Evolutionary conservation across 2,797 vertebrate species (phyloP).

Genomic region (Oreochromis mossambicus): DNA sequence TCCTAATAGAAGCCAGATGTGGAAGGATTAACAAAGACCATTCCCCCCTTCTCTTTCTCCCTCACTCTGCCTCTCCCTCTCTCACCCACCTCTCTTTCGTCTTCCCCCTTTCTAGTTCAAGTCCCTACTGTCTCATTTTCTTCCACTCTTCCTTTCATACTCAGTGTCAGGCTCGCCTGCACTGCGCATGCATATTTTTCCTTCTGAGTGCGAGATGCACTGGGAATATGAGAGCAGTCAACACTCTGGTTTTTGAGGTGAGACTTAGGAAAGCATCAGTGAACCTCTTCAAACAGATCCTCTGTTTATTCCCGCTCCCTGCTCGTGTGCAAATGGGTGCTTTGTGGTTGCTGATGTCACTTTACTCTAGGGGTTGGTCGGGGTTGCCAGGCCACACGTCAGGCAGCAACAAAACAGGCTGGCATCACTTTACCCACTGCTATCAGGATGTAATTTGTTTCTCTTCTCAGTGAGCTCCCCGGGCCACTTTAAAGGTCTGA

Average conservation of each 20-base stretch:
- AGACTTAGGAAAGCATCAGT: constrained; percentile 35
- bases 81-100: neutral
- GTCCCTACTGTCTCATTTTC: constrained; percentile 59
- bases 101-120: neutral
- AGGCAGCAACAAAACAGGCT: constrained; percentile 49
- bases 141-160: constrained; percentile 45
- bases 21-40: constrained; percentile 77
- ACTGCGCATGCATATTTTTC: constrained; percentile 55
- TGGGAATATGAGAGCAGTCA: constrained; percentile 65
- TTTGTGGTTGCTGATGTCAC: constrained; percentile 61
- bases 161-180: constrained; percentile 29
- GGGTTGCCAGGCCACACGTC: constrained; percentile 43
- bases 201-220: constrained; percentile 54
- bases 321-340: constrained; percentile 45
- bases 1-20: constrained; percentile 84
- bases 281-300: constrained; percentile 51
- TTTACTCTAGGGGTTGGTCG: constrained; percentile 24
- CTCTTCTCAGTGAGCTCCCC: neutral
- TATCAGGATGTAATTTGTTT: constrained; percentile 13
- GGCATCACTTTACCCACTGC: constrained; percentile 31
- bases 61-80: constrained; percentile 20
- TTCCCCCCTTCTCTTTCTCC: constrained; percentile 47
- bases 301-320: constrained; percentile 20
- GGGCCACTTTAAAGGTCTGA: constrained; percentile 11
- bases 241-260: constrained; percentile 66